Conservation (phyloP, 1,140 invertebrate genomes). For the Octopus sinensis region DNA sequence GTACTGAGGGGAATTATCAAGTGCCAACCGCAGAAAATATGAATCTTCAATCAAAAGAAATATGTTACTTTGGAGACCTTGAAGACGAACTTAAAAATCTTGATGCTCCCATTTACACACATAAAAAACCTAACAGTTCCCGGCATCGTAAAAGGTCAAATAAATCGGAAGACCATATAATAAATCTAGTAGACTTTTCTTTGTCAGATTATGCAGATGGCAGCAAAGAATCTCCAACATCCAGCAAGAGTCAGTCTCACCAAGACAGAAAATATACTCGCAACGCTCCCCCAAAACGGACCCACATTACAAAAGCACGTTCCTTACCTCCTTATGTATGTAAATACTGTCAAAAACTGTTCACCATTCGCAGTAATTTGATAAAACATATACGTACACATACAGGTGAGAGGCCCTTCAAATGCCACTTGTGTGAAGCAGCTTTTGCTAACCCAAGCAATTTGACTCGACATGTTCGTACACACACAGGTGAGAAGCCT, state of each 20-base stretch:
- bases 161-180: background rate
- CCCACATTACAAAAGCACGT: background rate
- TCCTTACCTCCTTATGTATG: background rate
- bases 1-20: no score
- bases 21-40: no score
- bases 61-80: no score
- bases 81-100: no score
- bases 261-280: background rate
- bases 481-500: background rate
- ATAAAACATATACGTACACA: constrained; percentile 96
- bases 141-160: no score
- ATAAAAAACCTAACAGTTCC: no score
- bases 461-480: background rate
- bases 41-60: no score
- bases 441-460: background rate
- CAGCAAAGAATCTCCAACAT: background rate
- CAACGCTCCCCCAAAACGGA: background rate
- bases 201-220: background rate
- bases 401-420: constrained; percentile 90
- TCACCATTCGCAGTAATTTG: constrained; percentile 73
- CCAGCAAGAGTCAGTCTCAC: background rate
- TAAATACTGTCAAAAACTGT: background rate
- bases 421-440: constrained; percentile 34
- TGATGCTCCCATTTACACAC: no score
- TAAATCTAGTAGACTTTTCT: background rate